A percentile compares a stretch with the other conserved stretches of the same genome.
phyloP scores from a whole-genome alignment of 2,888 invertebrate species.

The Sisyra terminalis region DNA sequence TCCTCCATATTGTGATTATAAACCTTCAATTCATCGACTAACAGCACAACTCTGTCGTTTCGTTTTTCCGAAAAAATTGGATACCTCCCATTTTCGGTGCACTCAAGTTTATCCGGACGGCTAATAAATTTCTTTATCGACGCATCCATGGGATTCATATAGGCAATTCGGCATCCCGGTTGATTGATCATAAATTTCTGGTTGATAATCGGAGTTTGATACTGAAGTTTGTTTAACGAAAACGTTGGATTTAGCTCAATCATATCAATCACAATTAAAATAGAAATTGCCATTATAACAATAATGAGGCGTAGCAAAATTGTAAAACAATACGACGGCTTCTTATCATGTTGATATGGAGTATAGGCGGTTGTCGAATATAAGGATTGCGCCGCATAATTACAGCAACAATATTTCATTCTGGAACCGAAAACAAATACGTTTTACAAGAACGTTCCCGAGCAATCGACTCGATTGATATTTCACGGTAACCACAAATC shows the following conservation, averaged over 20 bases:
- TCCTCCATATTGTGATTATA: conserved; percentile 31
- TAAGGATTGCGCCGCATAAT: too few relatives aligned
- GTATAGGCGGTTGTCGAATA: too few relatives aligned
- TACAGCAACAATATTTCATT: too few relatives aligned
- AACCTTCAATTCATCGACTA: conserved; percentile 22
- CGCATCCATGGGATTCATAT: conserved; percentile 41
- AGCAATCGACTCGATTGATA: too few relatives aligned
- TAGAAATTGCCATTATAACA: not conserved
- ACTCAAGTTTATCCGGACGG: conserved; percentile 29
- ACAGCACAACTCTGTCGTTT: too few relatives aligned
- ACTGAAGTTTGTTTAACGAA: not conserved
- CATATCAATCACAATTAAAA: conserved; percentile 6
- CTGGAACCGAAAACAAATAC: too few relatives aligned
- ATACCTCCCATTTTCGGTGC: conserved; percentile 21
- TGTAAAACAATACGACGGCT: not conserved
- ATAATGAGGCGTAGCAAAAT: conserved; percentile 4
- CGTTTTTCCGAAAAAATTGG: too few relatives aligned
- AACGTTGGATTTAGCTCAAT: conserved; percentile 4
- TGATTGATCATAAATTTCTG: conserved; percentile 28
- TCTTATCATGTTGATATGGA: too few relatives aligned
- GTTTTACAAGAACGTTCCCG: too few relatives aligned
- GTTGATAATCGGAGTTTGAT: not conserved
- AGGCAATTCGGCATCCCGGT: conserved; percentile 49
- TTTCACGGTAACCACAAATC: too few relatives aligned
- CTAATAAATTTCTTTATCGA: conserved; percentile 34